Evolutionary conservation across 2,113 vertebrate species (phyloP), one percentile per base, ranked within the genome.

Genomic region (Forbesichthys agassizii): DNA sequence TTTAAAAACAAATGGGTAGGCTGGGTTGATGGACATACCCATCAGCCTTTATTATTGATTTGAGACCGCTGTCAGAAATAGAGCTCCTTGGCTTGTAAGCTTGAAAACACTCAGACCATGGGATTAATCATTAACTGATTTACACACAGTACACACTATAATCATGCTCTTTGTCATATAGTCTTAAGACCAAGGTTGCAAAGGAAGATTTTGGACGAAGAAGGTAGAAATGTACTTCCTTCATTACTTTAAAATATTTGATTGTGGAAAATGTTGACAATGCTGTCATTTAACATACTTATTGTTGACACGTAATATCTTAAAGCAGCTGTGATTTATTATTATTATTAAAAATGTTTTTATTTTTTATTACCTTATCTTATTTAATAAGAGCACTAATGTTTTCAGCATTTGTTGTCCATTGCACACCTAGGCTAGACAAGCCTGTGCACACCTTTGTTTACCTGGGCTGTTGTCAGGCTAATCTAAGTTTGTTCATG

Each of bases 41-140:
- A 81, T 85, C 82, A 57, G 71, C 68, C 81, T 78, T 77, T 68
- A 18, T 70, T 62, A 42, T 66, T 53, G 51, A 67, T 76, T 66
- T 56, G 20, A 73, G 56, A 78, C 74, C 78, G 71, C 75, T 9
- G n/a, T 68, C 36, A 33, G 65, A 52, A n/a, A 9, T 3, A 20
- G 36, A 64, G 66, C 60, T 66, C 66, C 55, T 73, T 59, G 33
- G 68, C 79, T 70, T 49, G 79, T 66, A 78, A 79, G 80, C 53
- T 77, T 77, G 73, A 57, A 47, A 64, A 59, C 63, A 61, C 78
- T 88, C 79, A 73, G 69, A 54, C 84, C 81, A 73, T 73, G 72
- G 64, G 74, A 75, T 90, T 88, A 87, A 86, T 81, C 71, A 91
- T 91, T 89, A 88, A 89, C 82, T 62, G 18, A 54, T 61, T 33